Base-by-base conservation (phyloP, 2,888 invertebrate species). In the Epistrophe eligans region DNA sequence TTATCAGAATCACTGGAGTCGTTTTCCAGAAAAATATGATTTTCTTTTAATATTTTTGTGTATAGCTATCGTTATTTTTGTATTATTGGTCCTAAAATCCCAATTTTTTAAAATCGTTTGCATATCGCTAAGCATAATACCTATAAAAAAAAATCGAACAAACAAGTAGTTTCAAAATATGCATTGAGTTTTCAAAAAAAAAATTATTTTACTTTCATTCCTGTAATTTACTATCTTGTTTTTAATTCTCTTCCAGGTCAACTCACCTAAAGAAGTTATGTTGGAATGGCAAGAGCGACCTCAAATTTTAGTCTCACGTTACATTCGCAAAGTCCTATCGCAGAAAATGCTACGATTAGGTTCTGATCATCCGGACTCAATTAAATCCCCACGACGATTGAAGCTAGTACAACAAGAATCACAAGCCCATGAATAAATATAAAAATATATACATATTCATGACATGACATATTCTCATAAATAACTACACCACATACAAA, bases 231-330 rank as follows among this genome's bases (percentile, higher is more conserved):
- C 32, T 8, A 67, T 77, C 28, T 71, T 40, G 35, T 52, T n/a
- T 76, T 1, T 11, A 11, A 72, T 64, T 70, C 43, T 45, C 58
- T 92, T 93, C 15, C 91, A 97, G 97, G 97, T 98, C 0, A 94
- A 96, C 89, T 95, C 97, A 10, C 96, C 98, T 11, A 97, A 98
- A 91, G 97, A 98, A 92, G 97, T 97, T 0, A 93, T 98, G 91
- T 95, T 97, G 91, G 97, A 98, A 91, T 98, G 97, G 97, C 98
- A 98, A 92, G 95, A 96, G 89, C 95, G 98, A 88, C 98, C 99
- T 0, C 98, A 98, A 90, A 95, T 95, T 89, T 94, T 99, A 45
- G 96, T 98, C 1, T 95, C 97, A 19, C 95, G 96, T 67, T 97
- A 97, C 91, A 98, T 98, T 89, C 97, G 96, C 91, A 95, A 95